A percentile compares a stretch with the other conserved stretches of the same genome.
Conservation (phyloP, 2,888 invertebrate species). For the Lomographa bimaculata region DNA sequence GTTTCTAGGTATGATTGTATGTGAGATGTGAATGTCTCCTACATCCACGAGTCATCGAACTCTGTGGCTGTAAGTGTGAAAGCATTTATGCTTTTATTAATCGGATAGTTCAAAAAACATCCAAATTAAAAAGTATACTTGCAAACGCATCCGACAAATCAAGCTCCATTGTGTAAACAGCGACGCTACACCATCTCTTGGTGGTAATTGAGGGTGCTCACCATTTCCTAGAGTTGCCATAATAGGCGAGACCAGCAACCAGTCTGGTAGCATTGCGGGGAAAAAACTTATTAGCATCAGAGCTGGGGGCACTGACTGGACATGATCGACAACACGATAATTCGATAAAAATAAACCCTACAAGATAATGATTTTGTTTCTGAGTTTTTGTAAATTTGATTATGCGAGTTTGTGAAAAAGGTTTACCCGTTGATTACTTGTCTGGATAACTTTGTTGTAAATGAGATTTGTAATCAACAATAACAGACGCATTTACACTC, state of each 20-base stretch:
- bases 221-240: slow-evolving; percentile 59
- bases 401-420: too few species aligned
- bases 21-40: too few species aligned
- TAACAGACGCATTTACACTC: too few species aligned
- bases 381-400: not conserved
- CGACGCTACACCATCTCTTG: slow-evolving; percentile 61
- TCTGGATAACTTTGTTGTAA: too few species aligned
- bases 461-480: too few species aligned
- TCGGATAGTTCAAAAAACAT: too few species aligned
- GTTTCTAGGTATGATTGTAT: too few species aligned
- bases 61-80: too few species aligned
- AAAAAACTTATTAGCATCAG: slow-evolving; percentile 50
- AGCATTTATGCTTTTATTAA: too few species aligned
- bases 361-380: slow-evolving; percentile 7
- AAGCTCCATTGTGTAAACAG: slow-evolving; percentile 18
- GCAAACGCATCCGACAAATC: slow-evolving; percentile 6
- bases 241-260: slow-evolving; percentile 50
- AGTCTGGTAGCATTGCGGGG: slow-evolving; percentile 40
- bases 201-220: slow-evolving; percentile 64
- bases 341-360: slow-evolving; percentile 17
- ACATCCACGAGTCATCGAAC: too few species aligned
- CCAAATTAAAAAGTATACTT: slow-evolving; percentile 4
- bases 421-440: too few species aligned
- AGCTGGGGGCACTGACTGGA: slow-evolving; percentile 26
- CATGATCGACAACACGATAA: slow-evolving; percentile 23